A percentile compares a stretch with the other conserved stretches of the same genome.
These are phyloP conservation scores for Myripristis jacobus DNA, from an alignment of 2,797 vertebrate genomes.

Conservation along the genomic window DNA sequence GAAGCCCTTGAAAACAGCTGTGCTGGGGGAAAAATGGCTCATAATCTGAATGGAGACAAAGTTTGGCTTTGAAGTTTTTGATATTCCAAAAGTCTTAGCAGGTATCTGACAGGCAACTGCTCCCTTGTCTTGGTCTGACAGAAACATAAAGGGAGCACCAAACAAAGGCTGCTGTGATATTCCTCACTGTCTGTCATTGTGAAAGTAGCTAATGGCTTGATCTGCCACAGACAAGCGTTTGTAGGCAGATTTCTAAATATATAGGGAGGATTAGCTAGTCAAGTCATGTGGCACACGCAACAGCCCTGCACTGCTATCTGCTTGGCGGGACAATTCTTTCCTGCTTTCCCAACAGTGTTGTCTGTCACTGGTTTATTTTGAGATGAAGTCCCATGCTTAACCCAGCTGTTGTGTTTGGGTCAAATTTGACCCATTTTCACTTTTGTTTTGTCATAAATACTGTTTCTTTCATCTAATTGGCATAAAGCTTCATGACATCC, in stretches of 20 bases:
- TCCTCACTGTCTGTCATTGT: slow-evolving; percentile 36
- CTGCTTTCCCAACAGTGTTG: slow-evolving; percentile 13
- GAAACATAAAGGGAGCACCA: slow-evolving; percentile 58
- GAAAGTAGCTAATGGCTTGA: slow-evolving; percentile 55
- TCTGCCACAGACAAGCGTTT: slow-evolving; percentile 43
- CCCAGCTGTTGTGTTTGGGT: too few species aligned
- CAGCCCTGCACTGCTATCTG: not conserved
- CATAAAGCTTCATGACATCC: too few species aligned
- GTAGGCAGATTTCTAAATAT: slow-evolving; percentile 44
- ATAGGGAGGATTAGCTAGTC: slow-evolving; percentile 22
- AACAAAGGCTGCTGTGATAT: slow-evolving; percentile 51
- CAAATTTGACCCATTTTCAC: too few species aligned
- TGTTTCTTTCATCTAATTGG: too few species aligned
- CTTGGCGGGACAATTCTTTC: not conserved
- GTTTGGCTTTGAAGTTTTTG: slow-evolving; percentile 65
- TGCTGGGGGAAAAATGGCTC: slow-evolving; percentile 16
- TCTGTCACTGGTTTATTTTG: slow-evolving; percentile 41
- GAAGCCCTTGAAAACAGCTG: slow-evolving; percentile 24
- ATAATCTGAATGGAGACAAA: slow-evolving; percentile 42
- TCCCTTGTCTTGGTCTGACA: slow-evolving; percentile 53
- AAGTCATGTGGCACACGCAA: slow-evolving; percentile 17
- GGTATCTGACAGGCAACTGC: slow-evolving; percentile 60
- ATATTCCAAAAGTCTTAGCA: slow-evolving; percentile 52
- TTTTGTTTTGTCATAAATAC: too few species aligned
- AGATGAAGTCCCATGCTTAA: slow-evolving; percentile 16